These are phyloP conservation scores for Phocoena phocoena DNA, from an alignment of 2,113 vertebrate genomes.

Conservation along the genomic window DNA sequence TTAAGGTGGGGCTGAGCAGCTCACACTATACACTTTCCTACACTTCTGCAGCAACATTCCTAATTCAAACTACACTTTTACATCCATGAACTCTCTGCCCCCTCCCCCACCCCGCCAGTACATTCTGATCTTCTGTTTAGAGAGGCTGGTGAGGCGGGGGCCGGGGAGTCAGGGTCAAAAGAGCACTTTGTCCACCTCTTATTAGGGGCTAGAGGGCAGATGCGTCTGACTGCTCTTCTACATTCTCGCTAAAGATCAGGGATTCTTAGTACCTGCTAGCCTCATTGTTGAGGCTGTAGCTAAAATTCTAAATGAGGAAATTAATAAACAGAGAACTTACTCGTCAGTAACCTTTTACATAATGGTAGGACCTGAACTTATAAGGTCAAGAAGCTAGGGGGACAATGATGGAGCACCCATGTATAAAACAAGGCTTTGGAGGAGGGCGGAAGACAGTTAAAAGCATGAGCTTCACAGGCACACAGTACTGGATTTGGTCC, in stretches of 20 bases:
- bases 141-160: neutral
- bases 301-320: neutral
- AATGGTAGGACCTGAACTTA: neutral
- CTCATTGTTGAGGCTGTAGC: neutral
- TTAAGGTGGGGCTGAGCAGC: neutral
- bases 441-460: neutral
- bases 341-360: neutral
- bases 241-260: neutral
- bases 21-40: neutral
- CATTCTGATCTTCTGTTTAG: neutral
- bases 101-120: neutral
- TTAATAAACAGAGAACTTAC: neutral
- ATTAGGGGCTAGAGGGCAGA: neutral
- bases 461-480: neutral
- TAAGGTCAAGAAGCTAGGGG: neutral
- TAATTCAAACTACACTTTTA: neutral
- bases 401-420: no score
- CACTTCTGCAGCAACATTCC: neutral
- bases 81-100: neutral
- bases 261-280: neutral
- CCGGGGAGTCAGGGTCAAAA: neutral
- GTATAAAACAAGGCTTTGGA: neutral
- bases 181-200: neutral
- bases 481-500: neutral
- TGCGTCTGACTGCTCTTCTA: neutral